A percentile compares a stretch with the other conserved stretches of the same genome.
phyloP scores from a whole-genome alignment of 2,888 invertebrate species.

The Rhopalosiphum nymphaeae region DNA sequence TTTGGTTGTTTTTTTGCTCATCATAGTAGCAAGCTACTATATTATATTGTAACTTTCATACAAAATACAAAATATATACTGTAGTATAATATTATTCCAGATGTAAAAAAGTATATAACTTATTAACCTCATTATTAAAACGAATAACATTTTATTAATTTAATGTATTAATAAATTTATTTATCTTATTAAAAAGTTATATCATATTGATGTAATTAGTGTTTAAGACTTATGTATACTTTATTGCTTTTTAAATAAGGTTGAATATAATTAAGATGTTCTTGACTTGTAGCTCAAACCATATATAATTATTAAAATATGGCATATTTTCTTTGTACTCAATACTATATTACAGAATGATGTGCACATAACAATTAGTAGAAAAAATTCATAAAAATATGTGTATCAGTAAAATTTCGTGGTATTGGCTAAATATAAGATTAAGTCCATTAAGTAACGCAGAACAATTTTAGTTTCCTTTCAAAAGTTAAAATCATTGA shows the following conservation, averaged over 20 bases:
- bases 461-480: slow-evolving; percentile 36
- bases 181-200: not conserved
- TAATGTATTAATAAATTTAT: not conserved
- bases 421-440: not conserved
- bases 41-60: not conserved
- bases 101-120: not conserved
- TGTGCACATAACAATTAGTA: not conserved
- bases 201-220: not conserved
- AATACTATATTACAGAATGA: not conserved
- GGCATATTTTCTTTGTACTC: not conserved
- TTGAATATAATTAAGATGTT: not conserved
- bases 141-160: not conserved
- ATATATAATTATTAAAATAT: not conserved
- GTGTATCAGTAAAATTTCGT: not conserved
- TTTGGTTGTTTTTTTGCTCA: slow-evolving; percentile 3
- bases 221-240: not conserved
- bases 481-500: not conserved
- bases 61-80: not conserved
- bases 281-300: not conserved
- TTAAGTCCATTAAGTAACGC: not conserved
- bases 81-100: not conserved
- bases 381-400: slow-evolving; percentile 28
- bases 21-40: not conserved
- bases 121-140: not conserved
- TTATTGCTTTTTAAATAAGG: not conserved